Conservation (phyloP, 2,797 vertebrate species). For the Thamnophis elegans region DNA sequence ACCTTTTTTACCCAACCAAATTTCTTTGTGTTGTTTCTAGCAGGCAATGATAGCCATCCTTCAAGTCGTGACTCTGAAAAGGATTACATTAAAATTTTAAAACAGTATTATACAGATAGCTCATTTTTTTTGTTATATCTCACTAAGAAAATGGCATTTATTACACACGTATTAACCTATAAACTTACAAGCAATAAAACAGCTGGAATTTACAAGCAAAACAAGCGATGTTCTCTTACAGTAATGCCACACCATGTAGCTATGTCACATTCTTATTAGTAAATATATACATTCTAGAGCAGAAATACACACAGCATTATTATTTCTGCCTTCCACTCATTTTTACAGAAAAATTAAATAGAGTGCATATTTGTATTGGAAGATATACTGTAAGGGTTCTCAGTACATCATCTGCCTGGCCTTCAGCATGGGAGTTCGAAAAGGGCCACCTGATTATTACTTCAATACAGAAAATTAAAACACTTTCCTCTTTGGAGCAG, state of each 20-base stretch:
- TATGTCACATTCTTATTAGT: slow-evolving; percentile 53
- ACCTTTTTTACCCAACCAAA: slow-evolving; percentile 98
- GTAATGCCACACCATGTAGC: background rate
- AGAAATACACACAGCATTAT: slow-evolving; percentile 5
- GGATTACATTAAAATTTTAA: slow-evolving; percentile 19
- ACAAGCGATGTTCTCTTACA: slow-evolving; percentile 37
- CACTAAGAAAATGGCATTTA: background rate
- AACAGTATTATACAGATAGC: background rate
- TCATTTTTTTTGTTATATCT: background rate
- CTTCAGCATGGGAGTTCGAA: background rate
- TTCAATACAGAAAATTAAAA: background rate
- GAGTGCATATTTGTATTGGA: background rate
- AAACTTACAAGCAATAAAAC: slow-evolving; percentile 41
- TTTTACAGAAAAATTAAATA: background rate
- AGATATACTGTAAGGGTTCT: background rate
- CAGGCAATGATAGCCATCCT: slow-evolving; percentile 96
- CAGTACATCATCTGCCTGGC: background rate
- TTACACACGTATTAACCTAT: background rate
- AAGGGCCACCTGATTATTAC: background rate
- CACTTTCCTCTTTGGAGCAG: background rate
- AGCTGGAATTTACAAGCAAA: slow-evolving; percentile 8
- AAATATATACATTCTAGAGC: background rate
- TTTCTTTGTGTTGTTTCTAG: slow-evolving; percentile 96
- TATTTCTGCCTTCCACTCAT: slow-evolving; percentile 16
- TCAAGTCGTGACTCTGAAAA: slow-evolving; percentile 87